Evolutionary conservation across 1,140 invertebrate genomes (phyloP), one percentile per base, ranked within the genome.

Genomic region (Pectinophora gossypiella): DNA sequence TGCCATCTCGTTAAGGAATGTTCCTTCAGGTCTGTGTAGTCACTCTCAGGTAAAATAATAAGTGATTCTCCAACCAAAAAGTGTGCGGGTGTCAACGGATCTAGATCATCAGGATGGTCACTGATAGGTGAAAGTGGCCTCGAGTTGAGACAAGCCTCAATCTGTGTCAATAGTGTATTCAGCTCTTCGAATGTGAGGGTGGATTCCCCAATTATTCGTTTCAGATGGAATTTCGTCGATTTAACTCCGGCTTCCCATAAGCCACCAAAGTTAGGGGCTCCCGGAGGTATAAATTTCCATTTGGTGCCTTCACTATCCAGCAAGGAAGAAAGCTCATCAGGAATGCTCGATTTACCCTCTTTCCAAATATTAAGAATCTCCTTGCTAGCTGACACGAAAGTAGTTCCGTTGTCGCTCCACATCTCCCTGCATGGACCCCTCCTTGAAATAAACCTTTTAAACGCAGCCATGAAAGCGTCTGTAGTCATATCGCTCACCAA

Each of bases 271-370:
- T 85, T 71, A 0, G 73, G 68, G 22, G 63, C 65, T 36, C 15
- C 5, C 6, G 76, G 79, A 13, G 75, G 73, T 42, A 64, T 81
- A 48, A 84, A 82, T 40, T 74, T 50, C 76, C 75, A 88, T 10
- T 60, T 16, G 12, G 68, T 46, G 3, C 21, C 22, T 36, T 20
- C 35, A 4, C 18, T 19, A 22, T 51, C 42, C 22, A 42, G 35
- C 1, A 12, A 1, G 4, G 19, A 20, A 4, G 15, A 3, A 7
- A 42, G 19, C 12, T 51, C 36, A 10, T 54, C 19, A 2, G 23
- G 20, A n/a, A 44, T 3, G 19, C 51, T 18, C 15, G 22, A 47
- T 13, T 20, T 13, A 13, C 59, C 56, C 9, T 52, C 57, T 53
- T 46, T 55, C 54, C 12, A 63, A 48, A 22, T 75, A 63, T 18